phyloP scores from a whole-genome alignment of 2,888 invertebrate species.

The Saturnia pavonia region DNA sequence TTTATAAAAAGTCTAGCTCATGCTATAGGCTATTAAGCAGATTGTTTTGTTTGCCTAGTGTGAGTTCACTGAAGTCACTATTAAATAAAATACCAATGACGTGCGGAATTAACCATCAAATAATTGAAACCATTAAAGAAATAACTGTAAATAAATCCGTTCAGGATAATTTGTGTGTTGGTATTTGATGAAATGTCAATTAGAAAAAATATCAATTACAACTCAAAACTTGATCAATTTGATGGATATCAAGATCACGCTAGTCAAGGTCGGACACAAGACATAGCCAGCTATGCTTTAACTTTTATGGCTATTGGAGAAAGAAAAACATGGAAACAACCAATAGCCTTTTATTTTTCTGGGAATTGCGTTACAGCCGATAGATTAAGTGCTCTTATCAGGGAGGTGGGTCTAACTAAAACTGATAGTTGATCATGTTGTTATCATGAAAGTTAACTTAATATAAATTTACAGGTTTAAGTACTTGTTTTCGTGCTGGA shows the following conservation, averaged over 20 bases:
- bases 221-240: constrained; percentile 25
- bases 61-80: constrained; percentile 28
- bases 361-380: constrained; percentile 33
- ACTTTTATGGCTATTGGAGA: constrained; percentile 32
- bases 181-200: constrained; percentile 32
- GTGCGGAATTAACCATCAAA: constrained; percentile 30
- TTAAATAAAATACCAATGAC: constrained; percentile 30
- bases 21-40: constrained; percentile 34
- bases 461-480: not conserved
- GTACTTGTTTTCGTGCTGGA: constrained; percentile 21
- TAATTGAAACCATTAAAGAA: not conserved
- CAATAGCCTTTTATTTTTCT: constrained; percentile 36
- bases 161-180: constrained; percentile 12
- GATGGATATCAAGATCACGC: constrained; percentile 32
- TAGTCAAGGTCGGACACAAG: constrained; percentile 24
- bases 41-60: constrained; percentile 33
- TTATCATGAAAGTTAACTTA: no score
- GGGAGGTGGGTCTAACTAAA: constrained; percentile 18
- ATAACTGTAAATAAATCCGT: no score
- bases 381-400: constrained; percentile 32
- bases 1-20: constrained; percentile 35
- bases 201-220: constrained; percentile 26
- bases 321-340: constrained; percentile 30
- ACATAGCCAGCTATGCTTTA: constrained; percentile 27
- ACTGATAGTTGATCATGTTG: no score